phyloP scores from a whole-genome alignment of 2,888 invertebrate species.

The Tenthredo notha region DNA sequence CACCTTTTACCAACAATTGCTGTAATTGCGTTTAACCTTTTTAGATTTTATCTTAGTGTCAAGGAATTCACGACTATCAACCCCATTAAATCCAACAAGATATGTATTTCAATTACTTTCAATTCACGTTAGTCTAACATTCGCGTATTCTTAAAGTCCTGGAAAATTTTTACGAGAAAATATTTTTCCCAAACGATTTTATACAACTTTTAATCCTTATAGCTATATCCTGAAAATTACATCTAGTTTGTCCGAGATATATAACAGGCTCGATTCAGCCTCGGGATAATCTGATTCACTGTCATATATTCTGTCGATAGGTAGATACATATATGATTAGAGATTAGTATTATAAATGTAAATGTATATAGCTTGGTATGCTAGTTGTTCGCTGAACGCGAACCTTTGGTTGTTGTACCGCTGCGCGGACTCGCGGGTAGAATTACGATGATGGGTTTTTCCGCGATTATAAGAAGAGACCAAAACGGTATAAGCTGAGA shows the following conservation, averaged over 20 bases:
- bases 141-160: neutral
- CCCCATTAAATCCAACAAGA: neutral
- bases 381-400: constrained; percentile 8
- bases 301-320: neutral
- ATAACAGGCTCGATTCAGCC: neutral
- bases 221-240: neutral
- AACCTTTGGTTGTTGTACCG: neutral
- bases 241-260: neutral
- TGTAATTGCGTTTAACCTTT: neutral
- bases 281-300: neutral
- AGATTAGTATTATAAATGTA: neutral
- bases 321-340: neutral
- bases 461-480: neutral
- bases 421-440: neutral
- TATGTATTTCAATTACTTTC: constrained; percentile 11
- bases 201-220: neutral
- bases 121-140: neutral
- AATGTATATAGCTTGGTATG: neutral
- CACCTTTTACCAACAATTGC: neutral
- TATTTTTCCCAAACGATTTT: neutral
- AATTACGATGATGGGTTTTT: neutral
- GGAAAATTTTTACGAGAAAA: neutral
- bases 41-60: neutral
- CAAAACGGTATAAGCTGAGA: neutral
- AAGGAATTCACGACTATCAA: neutral